Evolutionary conservation across 2,113 vertebrate species (phyloP).

Genomic region (Neodon shergylaensis): DNA sequence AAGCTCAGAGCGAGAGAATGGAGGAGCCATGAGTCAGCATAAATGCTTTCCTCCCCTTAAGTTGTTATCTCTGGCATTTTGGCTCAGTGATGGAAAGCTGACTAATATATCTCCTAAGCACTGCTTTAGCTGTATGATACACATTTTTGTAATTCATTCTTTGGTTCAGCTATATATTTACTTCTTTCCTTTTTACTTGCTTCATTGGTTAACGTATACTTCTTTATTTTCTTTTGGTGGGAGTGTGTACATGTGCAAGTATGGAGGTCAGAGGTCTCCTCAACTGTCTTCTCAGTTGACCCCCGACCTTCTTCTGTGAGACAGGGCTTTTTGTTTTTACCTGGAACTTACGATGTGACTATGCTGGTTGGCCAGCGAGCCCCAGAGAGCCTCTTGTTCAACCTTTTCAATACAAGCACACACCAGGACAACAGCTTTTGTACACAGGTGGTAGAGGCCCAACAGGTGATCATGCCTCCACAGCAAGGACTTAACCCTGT

Average conservation of each 20-base stretch:
- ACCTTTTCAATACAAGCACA: neutral
- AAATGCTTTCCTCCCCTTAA: neutral
- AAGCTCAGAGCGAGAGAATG: neutral
- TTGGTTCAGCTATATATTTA: neutral
- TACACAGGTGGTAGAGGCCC: neutral
- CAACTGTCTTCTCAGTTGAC: neutral
- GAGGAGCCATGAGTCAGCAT: neutral
- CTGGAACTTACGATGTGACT: neutral
- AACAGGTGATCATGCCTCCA: neutral
- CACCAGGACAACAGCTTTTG: neutral
- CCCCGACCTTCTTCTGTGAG: neutral
- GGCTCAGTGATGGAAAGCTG: neutral
- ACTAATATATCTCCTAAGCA: neutral
- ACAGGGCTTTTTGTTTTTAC: neutral
- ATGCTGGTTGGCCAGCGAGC: neutral
- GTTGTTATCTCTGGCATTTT: neutral
- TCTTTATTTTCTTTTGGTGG: neutral
- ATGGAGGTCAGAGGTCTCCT: neutral
- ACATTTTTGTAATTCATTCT: neutral
- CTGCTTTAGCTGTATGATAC: neutral
- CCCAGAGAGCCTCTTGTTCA: neutral
- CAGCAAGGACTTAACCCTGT: neutral
- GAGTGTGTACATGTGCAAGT: neutral
- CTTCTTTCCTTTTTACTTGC: neutral
- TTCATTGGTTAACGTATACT: neutral